phyloP scores from a whole-genome alignment of 2,888 invertebrate species.

The Caenorhabditis zanzibari region DNA sequence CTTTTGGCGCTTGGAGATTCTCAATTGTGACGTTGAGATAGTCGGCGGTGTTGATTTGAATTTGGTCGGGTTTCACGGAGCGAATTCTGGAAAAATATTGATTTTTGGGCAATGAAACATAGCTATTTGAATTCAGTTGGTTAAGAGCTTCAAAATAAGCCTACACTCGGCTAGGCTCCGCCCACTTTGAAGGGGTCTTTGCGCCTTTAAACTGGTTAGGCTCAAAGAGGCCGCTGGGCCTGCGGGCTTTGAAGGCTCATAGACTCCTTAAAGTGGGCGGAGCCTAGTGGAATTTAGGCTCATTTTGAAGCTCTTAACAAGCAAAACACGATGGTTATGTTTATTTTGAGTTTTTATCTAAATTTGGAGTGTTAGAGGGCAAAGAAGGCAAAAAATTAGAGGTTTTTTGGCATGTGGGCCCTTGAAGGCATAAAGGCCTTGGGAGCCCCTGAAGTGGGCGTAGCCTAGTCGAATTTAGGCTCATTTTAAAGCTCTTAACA shows the following conservation, averaged over 20 bases:
- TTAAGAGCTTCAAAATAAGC: not conserved
- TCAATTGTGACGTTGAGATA: constrained; percentile 91
- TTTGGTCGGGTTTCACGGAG: constrained; percentile 78
- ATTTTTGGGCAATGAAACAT: no score
- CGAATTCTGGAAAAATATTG: constrained; percentile 71
- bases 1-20: constrained; percentile 87
- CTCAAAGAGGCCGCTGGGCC: no score
- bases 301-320: constrained; percentile 2
- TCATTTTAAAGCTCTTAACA: no score
- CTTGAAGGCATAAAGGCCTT: no score
- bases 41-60: constrained; percentile 80
- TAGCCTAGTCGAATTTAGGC: no score
- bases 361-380: no score
- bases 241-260: no score
- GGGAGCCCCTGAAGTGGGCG: no score
- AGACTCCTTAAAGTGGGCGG: not conserved
- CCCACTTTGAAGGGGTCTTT: not conserved
- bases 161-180: constrained; percentile 2
- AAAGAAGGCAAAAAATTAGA: no score
- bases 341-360: no score
- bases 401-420: no score
- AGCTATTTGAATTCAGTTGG: not conserved
- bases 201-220: not conserved
- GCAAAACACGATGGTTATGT: not conserved
- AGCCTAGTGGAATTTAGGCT: not conserved